Base-by-base conservation (phyloP, 2,113 vertebrate genomes). In the Tragulus kanchil region DNA sequence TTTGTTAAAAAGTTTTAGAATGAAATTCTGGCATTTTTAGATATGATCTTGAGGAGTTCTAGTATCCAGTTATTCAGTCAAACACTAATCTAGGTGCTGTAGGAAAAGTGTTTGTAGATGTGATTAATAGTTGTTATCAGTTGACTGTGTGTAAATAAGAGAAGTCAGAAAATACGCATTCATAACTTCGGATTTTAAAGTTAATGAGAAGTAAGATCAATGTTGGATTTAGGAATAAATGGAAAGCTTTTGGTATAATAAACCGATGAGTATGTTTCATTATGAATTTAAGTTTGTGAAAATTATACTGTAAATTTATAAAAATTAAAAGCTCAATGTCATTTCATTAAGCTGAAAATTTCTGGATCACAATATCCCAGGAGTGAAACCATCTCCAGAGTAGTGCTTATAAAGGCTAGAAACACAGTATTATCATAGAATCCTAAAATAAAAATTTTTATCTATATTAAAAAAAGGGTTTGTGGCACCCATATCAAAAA, bases 81-180 rank as follows among this genome's bases (percentile, higher is more conserved):
- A 89, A 85, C 16, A 58, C 64, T 36, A 77, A 65, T 77, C 25
- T 42, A 71, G 23, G 7, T 52, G 1, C 48, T 91, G 5, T 21
- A 31, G 3, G 67, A 26, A 71, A 58, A 31, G n/a, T 89, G 15
- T 28, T 45, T 36, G 36, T 36, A 36, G 36, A 36, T 36, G 36
- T 36, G 36, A 36, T 36, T 36, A 36, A 36, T 36, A 36, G 36
- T 36, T 36, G 36, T 36, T 36, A 36, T 36, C 36, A 36, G 36
- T 36, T 36, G 36, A 36, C 36, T 36, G 36, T 36, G 36, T 36
- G 36, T 36, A 36, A 36, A 36, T 36, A 36, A 36, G 17, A 77
- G 67, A 93, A 87, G 64, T 50, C 56, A 95, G 95, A 93, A 97
- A 96, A 93, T 65, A 17, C 31, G 93, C 75, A 79, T 48, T 94